Evolutionary conservation across 2,797 vertebrate genomes (phyloP), one percentile per base, ranked within the genome.

Genomic region (Hybognathus amarus): DNA sequence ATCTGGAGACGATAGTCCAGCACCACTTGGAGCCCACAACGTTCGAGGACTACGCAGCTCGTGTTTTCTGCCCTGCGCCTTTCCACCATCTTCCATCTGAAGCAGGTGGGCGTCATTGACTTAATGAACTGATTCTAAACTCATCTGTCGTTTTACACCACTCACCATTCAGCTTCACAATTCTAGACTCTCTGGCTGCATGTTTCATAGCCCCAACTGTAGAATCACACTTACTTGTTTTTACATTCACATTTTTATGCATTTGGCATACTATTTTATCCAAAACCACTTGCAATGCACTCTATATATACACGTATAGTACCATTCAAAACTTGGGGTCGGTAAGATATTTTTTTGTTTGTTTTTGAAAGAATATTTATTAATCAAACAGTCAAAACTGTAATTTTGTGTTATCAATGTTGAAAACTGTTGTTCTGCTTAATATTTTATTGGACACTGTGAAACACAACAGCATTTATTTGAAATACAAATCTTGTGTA

Each of bases 41-140:
- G 0, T 99, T 99, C 87, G 98, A 99, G 91, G 98, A 99, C 90
- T 99, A 98, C 84, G 97, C 98, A 47, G 97, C 97, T 68, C 97
- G 98, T 52, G 96, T 99, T 90, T 99, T 98, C 93, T 98, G 97
- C 88, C 98, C 98, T 74, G 98, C 98, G 84, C 97, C 98, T 64
- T 97, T 95, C 90, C 96, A 97, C 74, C 95, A 98, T 90, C 93
- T 97, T 78, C 94, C 96, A 67, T 94, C 96, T 45, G 97, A 99
- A 89, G 89, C 96, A 88, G 97, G 98, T 99, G 93, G 92, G 94
- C 27, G 17, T 22, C 42, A 13, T 24, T 22, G 52, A 66, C n/a
- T 67, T 64, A 8, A 69, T 80, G 6, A 42, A 15, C 13, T 9
- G 12, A 12, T 61, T 42, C n/a, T 38, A 47, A 59, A 56, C 63